Base-by-base conservation (phyloP, 2,888 invertebrate genomes). In the Caenorhabditis plicata region DNA sequence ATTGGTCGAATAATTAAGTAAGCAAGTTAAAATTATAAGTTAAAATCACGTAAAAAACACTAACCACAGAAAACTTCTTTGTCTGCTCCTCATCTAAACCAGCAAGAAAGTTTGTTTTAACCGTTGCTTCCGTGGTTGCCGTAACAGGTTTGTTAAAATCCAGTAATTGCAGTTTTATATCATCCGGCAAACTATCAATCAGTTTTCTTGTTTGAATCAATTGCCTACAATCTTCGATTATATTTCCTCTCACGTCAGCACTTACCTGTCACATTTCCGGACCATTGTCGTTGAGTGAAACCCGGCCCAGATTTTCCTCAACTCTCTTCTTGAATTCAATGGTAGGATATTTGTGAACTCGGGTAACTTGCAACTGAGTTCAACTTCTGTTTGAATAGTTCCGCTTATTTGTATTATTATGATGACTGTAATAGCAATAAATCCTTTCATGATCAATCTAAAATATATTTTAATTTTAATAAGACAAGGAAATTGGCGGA, bases 241-340 rank as follows among this genome's bases (percentile, higher is more conserved):
- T 7, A 15, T 7, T 36, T 15, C 9, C 8, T 36, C 15, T 11
- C 19, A 8, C 15, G 36, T 17, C 19, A 20, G n/a, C 4, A 36
- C 45, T 1, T 23, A 61, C 61, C 61, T 38, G 20, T 61, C 61
- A 38, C 61, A 61, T 44, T 61, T 61, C 36, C 48, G 50, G 3
- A 54, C 60, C 11, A 44, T 38, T 4, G 50, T 55, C 19, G 55
- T 41, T 32, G 54, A 53, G 27, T 55, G 51, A 35, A 61, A 61
- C 4, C 61, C 61, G 1, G 61, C 42, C 61, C 61, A 61, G 1
- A 61, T 61, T 40, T 61, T 61, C 3, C 61, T 23, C 15, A 61
- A 23, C n/a, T 61, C 61, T 48, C 61, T 17, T 36, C 61, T 47
- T 4, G 44, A 47, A 40, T 55, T 54, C 27, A 61, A n/a, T 9